Evolutionary conservation across 2,113 vertebrate genomes (phyloP).

Genomic region (Daboia siamensis): DNA sequence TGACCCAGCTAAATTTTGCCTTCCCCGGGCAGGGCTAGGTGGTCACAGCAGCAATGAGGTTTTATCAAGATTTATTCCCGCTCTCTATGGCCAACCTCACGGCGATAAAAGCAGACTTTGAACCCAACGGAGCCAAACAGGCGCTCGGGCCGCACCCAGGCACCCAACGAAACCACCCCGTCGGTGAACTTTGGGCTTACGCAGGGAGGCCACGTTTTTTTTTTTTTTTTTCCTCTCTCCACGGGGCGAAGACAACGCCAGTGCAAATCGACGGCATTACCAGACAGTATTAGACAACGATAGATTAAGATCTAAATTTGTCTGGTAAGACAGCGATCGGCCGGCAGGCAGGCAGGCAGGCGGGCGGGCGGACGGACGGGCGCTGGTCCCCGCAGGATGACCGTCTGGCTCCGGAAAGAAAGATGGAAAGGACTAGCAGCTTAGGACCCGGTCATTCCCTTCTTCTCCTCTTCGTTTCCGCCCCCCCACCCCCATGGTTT

Average conservation of each 20-base stretch:
- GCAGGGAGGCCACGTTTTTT: background rate
- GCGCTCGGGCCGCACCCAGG: background rate
- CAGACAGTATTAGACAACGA: slow-evolving; percentile 99
- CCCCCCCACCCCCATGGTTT: no score
- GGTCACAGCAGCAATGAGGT: background rate
- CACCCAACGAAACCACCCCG: background rate
- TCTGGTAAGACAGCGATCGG: slow-evolving; percentile 97
- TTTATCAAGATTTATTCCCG: background rate
- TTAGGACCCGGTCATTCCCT: no score
- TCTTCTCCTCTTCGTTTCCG: no score
- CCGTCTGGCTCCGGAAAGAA: background rate
- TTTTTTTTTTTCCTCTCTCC: background rate
- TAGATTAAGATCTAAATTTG: slow-evolving; percentile 92
- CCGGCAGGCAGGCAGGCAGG: background rate
- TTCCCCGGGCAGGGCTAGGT: no score
- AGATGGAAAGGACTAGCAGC: background rate
- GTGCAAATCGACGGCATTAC: slow-evolving; percentile 93
- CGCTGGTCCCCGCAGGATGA: slow-evolving; percentile 34
- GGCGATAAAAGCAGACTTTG: slow-evolving; percentile 11
- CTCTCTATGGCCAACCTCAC: accelerated
- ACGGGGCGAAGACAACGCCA: slow-evolving; percentile 65
- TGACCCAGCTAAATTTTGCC: background rate
- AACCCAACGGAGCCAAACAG: background rate
- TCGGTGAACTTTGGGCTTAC: background rate
- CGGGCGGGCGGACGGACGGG: slow-evolving; percentile 56